A percentile compares a stretch with the other conserved stretches of the same genome.
Conservation (phyloP, 1,140 invertebrate genomes). For the Ooceraea biroi region DNA sequence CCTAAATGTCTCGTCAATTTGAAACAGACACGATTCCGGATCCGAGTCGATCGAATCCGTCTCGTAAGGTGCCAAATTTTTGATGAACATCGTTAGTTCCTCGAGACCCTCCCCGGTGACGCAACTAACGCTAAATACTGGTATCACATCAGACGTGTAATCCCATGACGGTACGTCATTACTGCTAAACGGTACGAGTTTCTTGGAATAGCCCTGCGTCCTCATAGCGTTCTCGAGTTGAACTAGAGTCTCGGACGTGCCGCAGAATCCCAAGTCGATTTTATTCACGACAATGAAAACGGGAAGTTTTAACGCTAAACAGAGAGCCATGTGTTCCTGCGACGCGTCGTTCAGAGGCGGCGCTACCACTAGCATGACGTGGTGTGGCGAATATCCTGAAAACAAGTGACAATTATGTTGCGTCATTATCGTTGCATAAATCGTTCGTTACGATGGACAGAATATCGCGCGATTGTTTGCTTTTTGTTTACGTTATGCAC, state of each 20-base stretch:
- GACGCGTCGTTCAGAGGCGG: constrained; percentile 84
- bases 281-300: constrained; percentile 97
- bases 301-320: constrained; percentile 94
- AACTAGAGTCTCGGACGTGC: constrained; percentile 86
- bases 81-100: constrained; percentile 91
- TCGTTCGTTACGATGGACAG: not conserved
- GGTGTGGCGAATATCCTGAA: constrained; percentile 96
- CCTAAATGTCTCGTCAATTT: constrained; percentile 97
- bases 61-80: constrained; percentile 80
- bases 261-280: constrained; percentile 91
- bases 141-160: constrained; percentile 90
- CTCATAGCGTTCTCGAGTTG: constrained; percentile 89
- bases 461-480: too few species aligned
- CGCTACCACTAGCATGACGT: constrained; percentile 96
- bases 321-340: constrained; percentile 94
- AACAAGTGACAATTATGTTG: constrained; percentile 3
- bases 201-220: constrained; percentile 89
- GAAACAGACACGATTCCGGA: constrained; percentile 92
- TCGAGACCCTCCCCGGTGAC: constrained; percentile 95
- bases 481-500: too few species aligned
- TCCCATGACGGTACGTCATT: constrained; percentile 90
- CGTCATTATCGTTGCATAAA: not conserved
- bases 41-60: constrained; percentile 77
- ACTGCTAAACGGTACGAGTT: constrained; percentile 90
- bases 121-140: constrained; percentile 98